These are phyloP conservation scores for Lepus townsendii DNA, from an alignment of 2,797 vertebrate species.

Conservation along the genomic window DNA sequence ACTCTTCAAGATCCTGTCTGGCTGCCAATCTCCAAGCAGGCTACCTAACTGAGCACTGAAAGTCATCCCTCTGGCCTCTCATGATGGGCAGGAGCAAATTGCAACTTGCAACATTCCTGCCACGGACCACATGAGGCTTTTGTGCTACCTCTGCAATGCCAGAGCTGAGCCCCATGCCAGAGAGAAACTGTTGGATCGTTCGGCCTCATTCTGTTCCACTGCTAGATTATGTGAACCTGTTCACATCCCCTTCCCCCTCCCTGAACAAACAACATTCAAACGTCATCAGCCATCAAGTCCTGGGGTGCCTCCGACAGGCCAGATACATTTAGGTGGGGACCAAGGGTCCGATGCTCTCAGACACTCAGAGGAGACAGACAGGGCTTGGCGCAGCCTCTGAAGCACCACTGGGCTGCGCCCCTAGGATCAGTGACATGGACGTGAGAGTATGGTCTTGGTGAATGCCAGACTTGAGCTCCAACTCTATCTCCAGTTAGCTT, in stretches of 20 bases:
- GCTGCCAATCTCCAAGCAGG: conserved; percentile 24
- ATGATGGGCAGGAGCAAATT: conserved; percentile 74
- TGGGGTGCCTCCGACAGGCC: background rate
- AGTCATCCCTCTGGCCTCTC: conserved; percentile 66
- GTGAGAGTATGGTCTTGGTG: background rate
- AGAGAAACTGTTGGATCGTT: conserved; percentile 71
- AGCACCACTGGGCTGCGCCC: background rate
- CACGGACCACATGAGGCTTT: conserved; percentile 62
- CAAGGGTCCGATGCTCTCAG: background rate
- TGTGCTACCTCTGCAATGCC: background rate
- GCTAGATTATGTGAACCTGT: conserved; percentile 10
- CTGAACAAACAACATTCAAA: conserved; percentile 51
- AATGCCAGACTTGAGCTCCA: background rate
- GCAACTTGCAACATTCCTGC: conserved; percentile 45
- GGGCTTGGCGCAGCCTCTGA: background rate
- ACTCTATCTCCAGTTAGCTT: background rate
- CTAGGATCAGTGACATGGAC: background rate
- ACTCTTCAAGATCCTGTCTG: background rate
- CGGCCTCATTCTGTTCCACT: conserved; percentile 3
- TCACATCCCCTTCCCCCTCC: background rate
- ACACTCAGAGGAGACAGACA: background rate
- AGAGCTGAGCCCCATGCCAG: conserved; percentile 60
- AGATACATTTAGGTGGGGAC: background rate
- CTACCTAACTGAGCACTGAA: conserved; percentile 19
- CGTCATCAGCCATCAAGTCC: background rate